Percentiles rank a stretch among this genome's conserved stretches.
These are phyloP conservation scores for Limnothrissa miodon DNA, from an alignment of 2,113 vertebrate species.

Conservation along the genomic window DNA sequence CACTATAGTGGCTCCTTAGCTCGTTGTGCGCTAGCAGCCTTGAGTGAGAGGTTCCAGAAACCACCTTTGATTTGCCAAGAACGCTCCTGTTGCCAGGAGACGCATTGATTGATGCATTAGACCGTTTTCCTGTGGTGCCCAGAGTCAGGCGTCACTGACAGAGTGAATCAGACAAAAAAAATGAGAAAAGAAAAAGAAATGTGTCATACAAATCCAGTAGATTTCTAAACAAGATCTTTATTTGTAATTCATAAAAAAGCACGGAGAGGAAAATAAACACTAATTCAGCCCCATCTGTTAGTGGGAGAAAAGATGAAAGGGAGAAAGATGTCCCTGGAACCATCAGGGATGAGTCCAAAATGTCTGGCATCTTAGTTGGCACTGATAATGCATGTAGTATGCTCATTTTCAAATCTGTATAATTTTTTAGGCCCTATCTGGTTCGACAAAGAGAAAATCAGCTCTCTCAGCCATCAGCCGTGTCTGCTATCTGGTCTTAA, in stretches of 20 bases:
- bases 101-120: constrained; percentile 55
- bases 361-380: background rate
- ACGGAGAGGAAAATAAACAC: too few relatives aligned
- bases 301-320: background rate
- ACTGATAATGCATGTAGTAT: background rate
- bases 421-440: background rate
- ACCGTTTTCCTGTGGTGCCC: constrained; percentile 38
- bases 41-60: constrained; percentile 38
- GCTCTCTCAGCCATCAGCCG: too few relatives aligned
- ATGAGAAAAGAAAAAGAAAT: background rate
- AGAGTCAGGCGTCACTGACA: constrained; percentile 24
- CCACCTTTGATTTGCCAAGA: constrained; percentile 55
- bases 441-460: background rate
- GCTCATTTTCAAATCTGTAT: background rate
- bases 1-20: background rate
- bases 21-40: constrained; percentile 6
- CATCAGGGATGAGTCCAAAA: background rate
- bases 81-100: constrained; percentile 53
- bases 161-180: constrained; percentile 55
- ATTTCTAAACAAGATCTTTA: background rate
- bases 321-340: background rate
- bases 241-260: background rate
- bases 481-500: background rate
- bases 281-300: constrained; percentile 2
- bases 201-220: background rate